phyloP scores from a whole-genome alignment of 2,797 vertebrate species.

The Gymnothorax reevesii region DNA sequence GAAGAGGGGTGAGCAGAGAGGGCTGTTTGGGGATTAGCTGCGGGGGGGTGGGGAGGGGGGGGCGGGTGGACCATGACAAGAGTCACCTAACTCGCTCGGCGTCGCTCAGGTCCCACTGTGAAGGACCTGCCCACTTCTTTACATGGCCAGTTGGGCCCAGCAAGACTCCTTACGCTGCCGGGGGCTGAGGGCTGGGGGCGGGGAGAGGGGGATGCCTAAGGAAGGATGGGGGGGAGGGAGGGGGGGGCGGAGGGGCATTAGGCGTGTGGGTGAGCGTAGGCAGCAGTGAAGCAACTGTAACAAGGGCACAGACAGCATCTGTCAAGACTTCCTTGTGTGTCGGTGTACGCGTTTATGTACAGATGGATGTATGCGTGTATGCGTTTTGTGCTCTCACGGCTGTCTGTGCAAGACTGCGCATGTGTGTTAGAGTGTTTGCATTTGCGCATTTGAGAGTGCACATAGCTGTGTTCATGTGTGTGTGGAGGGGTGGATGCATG shows the following conservation, averaged over 20 bases:
- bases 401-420: neutral
- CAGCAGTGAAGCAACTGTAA: conserved; percentile 45
- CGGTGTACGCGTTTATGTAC: conserved; percentile 26
- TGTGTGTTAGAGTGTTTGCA: conserved; percentile 22
- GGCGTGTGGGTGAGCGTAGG: conserved; percentile 18
- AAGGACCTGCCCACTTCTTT: conserved; percentile 76
- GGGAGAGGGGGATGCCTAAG: conserved; percentile 41
- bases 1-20: conserved; percentile 31
- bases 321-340: conserved; percentile 1
- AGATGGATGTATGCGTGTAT: conserved; percentile 4
- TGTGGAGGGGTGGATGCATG: conserved; percentile 27
- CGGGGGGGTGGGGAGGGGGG: conserved; percentile 24
- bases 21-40: conserved; percentile 56
- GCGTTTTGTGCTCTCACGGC: neutral
- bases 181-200: conserved; percentile 58
- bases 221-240: conserved; percentile 57
- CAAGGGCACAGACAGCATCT: conserved; percentile 32
- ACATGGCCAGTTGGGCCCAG: conserved; percentile 85
- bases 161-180: conserved; percentile 79
- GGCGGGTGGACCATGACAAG: conserved; percentile 41
- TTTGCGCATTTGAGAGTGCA: conserved; percentile 23
- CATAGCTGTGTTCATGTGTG: conserved; percentile 21
- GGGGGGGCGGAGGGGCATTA: conserved; percentile 12
- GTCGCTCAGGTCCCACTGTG: conserved; percentile 63
- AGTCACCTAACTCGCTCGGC: conserved; percentile 59